phyloP scores from a whole-genome alignment of 2,113 vertebrate genomes.

The Garra rufa region DNA sequence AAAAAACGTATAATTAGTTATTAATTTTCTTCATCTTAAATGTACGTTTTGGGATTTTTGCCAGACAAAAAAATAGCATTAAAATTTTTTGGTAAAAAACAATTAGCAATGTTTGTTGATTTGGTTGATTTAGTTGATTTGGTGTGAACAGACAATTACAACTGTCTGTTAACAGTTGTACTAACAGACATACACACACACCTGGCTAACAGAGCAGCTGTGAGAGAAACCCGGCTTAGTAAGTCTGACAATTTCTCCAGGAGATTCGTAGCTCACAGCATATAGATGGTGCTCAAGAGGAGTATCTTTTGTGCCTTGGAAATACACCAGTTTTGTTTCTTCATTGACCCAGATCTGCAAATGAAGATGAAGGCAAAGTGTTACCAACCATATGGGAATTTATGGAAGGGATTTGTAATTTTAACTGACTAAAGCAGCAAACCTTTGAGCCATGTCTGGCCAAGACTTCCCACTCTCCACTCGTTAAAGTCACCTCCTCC shows the following conservation, averaged over 20 bases:
- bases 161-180: too few relatives aligned
- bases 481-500: slow-evolving; percentile 89
- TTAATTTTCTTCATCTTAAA: not conserved
- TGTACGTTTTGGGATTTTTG: not conserved
- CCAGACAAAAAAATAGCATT: not conserved
- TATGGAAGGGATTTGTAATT: not conserved
- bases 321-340: slow-evolving; percentile 89
- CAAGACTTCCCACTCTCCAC: slow-evolving; percentile 94
- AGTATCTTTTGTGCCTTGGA: slow-evolving; percentile 95
- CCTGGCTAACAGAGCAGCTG: slow-evolving; percentile 96
- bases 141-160: not conserved
- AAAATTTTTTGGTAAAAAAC: not conserved
- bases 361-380: not conserved
- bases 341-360: slow-evolving; percentile 95
- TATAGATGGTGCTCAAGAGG: slow-evolving; percentile 96
- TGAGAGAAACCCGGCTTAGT: slow-evolving; percentile 94
- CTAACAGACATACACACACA: slow-evolving; percentile 59
- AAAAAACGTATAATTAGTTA: too few relatives aligned
- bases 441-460: slow-evolving; percentile 95
- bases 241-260: slow-evolving; percentile 87
- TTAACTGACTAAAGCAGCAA: not conserved
- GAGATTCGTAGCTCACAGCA: slow-evolving; percentile 87
- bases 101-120: not conserved
- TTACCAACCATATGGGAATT: not conserved
- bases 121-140: not conserved